Evolutionary conservation across 2,113 vertebrate species (phyloP), one percentile per base, ranked within the genome.

Genomic region (Alces alces): DNA sequence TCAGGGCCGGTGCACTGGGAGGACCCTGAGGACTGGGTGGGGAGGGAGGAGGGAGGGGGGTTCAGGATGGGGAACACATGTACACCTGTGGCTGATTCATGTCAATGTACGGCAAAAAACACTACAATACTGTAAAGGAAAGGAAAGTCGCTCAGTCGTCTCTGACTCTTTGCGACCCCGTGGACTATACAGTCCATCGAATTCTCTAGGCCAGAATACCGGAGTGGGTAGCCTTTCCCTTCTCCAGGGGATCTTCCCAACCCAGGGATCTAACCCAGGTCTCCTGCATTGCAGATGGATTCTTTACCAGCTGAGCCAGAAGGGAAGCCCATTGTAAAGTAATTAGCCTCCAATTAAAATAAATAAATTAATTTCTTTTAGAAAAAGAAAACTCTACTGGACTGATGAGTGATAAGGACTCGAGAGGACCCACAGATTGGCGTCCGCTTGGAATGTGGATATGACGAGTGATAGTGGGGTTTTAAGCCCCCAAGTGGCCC

Each of bases 341-440:
- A 70, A 36, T 36, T 36, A 70, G 66, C 66, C 66, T 70, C n/a
- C 66, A 23, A 36, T 70, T 70, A 70, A 36, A 70, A 36, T 23
- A 19, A 66, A 36, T n/a, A 0, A 70, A 70, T 70, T 21, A 36
- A 61, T 64, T 54, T 17, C 6, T 16, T 50, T 50, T 15, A 21
- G 2, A 9, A 5, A 21, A 70, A 8, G 58, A 45, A 79, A 15
- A 17, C 4, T 55, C 27, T 14, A 0, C 21, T 6, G 12, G 21
- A 6, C 6, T 15, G 12, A 13, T 1, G 8, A 36, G 60, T 25
- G 9, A 0, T 0, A 5, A 1, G 7, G 2, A 21, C 17, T 11
- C 4, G 2, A 13, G 55, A 45, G 33, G 27, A 36, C 1, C 7
- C 3, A 8, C 3, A 13, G 14, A 1, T 0, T 4, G 2, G 8